Base-by-base conservation (phyloP, 1,140 invertebrate species). In the Lutraria rhynchaena region DNA sequence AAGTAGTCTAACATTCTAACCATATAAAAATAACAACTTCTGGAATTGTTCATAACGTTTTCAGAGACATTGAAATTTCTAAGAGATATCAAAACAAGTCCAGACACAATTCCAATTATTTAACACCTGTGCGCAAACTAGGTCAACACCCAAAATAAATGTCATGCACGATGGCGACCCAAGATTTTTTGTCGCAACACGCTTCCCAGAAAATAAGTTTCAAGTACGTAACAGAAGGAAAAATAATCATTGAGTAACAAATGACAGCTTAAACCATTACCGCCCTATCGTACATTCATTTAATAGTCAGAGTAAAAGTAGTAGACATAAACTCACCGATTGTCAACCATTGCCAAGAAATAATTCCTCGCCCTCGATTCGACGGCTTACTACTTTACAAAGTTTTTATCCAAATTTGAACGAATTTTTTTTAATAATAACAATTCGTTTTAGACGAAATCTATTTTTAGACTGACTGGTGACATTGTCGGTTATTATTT, bases 181-280 rank as follows among this genome's bases (percentile, higher is more conserved):
- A 58, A 9, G 53, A 27, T 27, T 73, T 73, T 67, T 58, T 73
- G 70, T 73, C 70, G 27, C 17, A 73, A 73, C 70, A 73, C 53
- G 70, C 70, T 73, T 73, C 35, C 51, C 70, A 73, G 70, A 73
- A 73, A 73, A 73, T 58, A 51, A 46, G 44, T 73, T 44, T 73
- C 7, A n/a, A 51, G 13, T 49, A 1, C 22, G 17, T 49, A 27
- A 53, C 44, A 1, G 22, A 3, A 27, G 4, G 1, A 1, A 22
- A 15, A 17, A 51, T 5, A 51, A 24, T n/a, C 0, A 24, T 49
- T 31, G 1, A 51, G 4, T 51, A 11, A 3, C 44, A n/a, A 5
- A 46, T 15, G 13, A 29, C 19, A 22, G 13, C 24, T 29, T 70
- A 29, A 33, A 53, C 7, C 46, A 55, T 7, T n/a, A n/a, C n/a